A percentile compares a stretch with the other conserved stretches of the same genome.
phyloP scores from a whole-genome alignment of 2,888 invertebrate species.

The Philaethria dido region DNA sequence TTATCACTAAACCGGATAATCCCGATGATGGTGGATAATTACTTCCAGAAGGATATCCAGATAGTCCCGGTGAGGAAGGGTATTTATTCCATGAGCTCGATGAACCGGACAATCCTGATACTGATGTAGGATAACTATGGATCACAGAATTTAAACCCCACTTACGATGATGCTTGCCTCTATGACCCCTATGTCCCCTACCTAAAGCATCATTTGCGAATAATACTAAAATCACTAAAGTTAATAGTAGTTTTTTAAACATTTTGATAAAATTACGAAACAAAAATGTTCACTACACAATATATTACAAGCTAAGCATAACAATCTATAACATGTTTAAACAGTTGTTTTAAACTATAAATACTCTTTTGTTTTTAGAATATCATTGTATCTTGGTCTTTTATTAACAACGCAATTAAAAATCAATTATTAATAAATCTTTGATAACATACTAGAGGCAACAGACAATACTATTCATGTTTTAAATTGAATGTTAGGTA shows the following conservation, averaged over 20 bases:
- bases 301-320: neutral
- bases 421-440: conserved; percentile 18
- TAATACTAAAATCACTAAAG: conserved; percentile 4
- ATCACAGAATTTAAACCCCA: neutral
- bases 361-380: neutral
- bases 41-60: neutral
- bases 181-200: neutral
- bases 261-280: neutral
- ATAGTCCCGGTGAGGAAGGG: conserved; percentile 5
- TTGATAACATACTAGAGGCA: neutral
- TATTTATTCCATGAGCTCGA: conserved; percentile 3
- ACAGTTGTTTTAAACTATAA: neutral
- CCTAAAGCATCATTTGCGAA: conserved; percentile 1
- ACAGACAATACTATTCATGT: neutral
- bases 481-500: neutral
- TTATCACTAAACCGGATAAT: conserved; percentile 5
- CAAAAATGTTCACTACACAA: neutral
- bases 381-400: neutral
- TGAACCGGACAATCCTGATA: conserved; percentile 7
- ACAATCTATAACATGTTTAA: neutral
- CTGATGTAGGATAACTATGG: conserved; percentile 9
- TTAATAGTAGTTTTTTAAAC: neutral
- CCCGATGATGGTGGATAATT: conserved; percentile 14
- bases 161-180: neutral
- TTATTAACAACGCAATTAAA: conserved; percentile 19